These are phyloP conservation scores for Polyodon spathula DNA, from an alignment of 2,113 vertebrate species.

Conservation along the genomic window DNA sequence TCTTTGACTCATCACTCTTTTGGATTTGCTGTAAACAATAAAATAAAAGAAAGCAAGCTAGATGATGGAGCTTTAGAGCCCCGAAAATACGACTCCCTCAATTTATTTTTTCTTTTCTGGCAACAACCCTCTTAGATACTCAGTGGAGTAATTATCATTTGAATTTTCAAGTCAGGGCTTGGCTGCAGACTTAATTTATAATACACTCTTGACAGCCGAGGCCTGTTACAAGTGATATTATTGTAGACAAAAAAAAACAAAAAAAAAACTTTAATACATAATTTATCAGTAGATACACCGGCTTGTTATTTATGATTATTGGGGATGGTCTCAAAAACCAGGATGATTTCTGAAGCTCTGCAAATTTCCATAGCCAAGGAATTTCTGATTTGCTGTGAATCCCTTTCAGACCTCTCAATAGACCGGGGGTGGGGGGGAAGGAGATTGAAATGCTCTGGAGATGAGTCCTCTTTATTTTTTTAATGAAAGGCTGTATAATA, in stretches of 20 bases:
- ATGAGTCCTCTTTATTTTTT: slow-evolving; percentile 78
- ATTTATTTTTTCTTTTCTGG: slow-evolving; percentile 56
- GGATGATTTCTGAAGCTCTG: slow-evolving; percentile 49
- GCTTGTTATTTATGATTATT: slow-evolving; percentile 75
- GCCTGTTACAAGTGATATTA: slow-evolving; percentile 54
- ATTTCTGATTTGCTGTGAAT: slow-evolving; percentile 67
- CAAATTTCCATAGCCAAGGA: slow-evolving; percentile 71
- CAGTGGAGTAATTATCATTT: slow-evolving; percentile 67
- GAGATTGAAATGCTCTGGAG: slow-evolving; percentile 76
- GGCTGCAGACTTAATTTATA: slow-evolving; percentile 63
- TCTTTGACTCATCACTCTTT: too few relatives aligned
- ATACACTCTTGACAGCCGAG: slow-evolving; percentile 53
- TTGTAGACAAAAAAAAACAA: slow-evolving; percentile 37
- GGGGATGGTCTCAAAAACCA: slow-evolving; percentile 47
- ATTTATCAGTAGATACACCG: slow-evolving; percentile 61
- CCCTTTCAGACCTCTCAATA: slow-evolving; percentile 70
- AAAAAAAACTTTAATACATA: slow-evolving; percentile 53
- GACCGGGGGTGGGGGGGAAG: slow-evolving; percentile 62
- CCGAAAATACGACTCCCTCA: slow-evolving; percentile 55
- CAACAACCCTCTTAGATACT: slow-evolving; percentile 58
- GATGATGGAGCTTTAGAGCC: slow-evolving; percentile 48
- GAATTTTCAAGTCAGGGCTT: slow-evolving; percentile 63
- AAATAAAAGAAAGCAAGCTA: slow-evolving; percentile 38
- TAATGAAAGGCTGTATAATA: slow-evolving; percentile 86
- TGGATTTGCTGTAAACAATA: too few relatives aligned